Base-by-base conservation (phyloP, 2,797 vertebrate species). In the Urocyon cinereoargenteus region DNA sequence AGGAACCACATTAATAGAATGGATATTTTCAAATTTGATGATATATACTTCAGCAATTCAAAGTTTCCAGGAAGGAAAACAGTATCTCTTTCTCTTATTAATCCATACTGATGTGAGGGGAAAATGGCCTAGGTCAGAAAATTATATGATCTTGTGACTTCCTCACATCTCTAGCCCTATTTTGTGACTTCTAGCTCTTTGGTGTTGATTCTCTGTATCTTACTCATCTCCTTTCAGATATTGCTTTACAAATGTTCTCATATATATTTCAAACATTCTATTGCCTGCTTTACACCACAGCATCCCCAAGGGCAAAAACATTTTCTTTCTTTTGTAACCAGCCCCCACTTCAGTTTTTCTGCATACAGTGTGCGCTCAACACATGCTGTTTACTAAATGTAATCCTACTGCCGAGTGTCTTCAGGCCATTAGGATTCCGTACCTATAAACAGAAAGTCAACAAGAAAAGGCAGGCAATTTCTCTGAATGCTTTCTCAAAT, bases 401-500 rank as follows among this genome's bases (percentile, higher is more conserved):
- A 91, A 31, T 78, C 81, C 90, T 87, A 94, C 28, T 96, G 34
- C 24, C 96, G 68, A 85, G n/a, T 94, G 73, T 89, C 89, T 89
- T 97, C 91, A 66, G 28, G 59, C 68, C 91, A 53, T 51, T 94
- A 97, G 36, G 45, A 94, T 89, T 90, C 70, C 90, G 96, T 11
- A 94, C 87, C 90, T 97, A 73, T 84, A 95, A 16, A 90, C 7
- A 94, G 79, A 66, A 97, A 97, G 73, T 96, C 70, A 93, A 79
- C 62, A 94, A 28, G 91, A 91, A 97, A 95, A 66, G 64, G 55
- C 62, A 97, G 75, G 95, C 6, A 12, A 87, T 77, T 96, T 93
- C 53, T 64, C 75, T 96, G 59, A 92, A 91, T 59, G 75, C n/a
- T 90, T 98, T 95, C 57, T 68, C 66, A 97, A 93, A 92, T 86